phyloP scores from a whole-genome alignment of 2,888 invertebrate species.

The Ischnura elegans region DNA sequence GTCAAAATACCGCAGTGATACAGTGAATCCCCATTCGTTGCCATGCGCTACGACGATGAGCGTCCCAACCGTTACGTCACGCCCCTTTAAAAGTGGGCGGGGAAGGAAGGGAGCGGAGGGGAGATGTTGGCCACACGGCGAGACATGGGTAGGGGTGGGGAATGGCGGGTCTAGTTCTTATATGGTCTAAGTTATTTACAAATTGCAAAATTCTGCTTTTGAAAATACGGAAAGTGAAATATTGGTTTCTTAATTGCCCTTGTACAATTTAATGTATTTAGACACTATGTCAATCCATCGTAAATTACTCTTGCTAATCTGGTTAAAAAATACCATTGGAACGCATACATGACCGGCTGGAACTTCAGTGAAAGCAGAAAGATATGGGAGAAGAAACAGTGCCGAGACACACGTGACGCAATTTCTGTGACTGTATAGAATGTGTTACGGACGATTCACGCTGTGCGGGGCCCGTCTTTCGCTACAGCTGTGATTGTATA shows the following conservation, averaged over 20 bases:
- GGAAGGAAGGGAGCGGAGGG: too few species aligned
- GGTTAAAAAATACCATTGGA: background rate
- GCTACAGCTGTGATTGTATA: slow-evolving; percentile 20
- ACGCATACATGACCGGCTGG: background rate
- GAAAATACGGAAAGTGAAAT: background rate
- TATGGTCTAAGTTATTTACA: background rate
- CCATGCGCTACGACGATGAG: too few species aligned
- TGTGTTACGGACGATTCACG: slow-evolving; percentile 11
- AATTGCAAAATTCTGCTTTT: background rate
- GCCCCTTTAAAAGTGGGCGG: too few species aligned
- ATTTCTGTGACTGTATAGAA: slow-evolving; percentile 50
- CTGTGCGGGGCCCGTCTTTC: background rate
- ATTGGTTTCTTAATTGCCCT: background rate
- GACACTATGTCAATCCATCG: background rate
- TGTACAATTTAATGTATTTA: background rate
- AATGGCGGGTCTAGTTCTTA: too few species aligned
- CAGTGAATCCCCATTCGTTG: too few species aligned
- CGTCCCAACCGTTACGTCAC: too few species aligned
- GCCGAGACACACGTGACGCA: slow-evolving; percentile 54
- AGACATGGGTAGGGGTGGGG: too few species aligned
- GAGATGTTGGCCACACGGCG: too few species aligned
- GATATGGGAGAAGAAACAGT: slow-evolving; percentile 53
- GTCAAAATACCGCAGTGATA: too few species aligned
- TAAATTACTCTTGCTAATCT: background rate
- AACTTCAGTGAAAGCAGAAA: slow-evolving; percentile 39